Percentiles rank a stretch among this genome's conserved stretches.
Conservation (phyloP, 2,113 vertebrate genomes). For the Regulus satrapa region DNA sequence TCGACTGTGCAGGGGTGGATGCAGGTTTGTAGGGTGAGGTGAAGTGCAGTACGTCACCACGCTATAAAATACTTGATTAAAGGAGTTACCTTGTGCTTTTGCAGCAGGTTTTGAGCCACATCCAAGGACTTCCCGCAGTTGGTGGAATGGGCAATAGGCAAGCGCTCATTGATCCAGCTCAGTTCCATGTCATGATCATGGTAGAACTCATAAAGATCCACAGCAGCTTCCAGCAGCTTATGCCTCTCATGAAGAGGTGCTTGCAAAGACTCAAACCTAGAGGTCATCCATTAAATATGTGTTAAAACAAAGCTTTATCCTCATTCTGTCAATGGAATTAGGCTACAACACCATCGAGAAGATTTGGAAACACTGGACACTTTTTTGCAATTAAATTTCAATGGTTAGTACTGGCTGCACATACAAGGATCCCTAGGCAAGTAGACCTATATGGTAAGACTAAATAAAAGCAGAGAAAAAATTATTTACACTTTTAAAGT, state of each 20-base stretch:
- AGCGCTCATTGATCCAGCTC: conserved; percentile 81
- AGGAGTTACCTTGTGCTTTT: conserved; percentile 81
- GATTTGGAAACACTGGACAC: neutral
- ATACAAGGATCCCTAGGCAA: neutral
- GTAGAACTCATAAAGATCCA: conserved; percentile 79
- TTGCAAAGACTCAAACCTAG: conserved; percentile 85
- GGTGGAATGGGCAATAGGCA: conserved; percentile 62
- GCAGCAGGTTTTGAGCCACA: conserved; percentile 72
- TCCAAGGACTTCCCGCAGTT: conserved; percentile 70
- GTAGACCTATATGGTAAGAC: neutral
- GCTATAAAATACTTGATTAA: neutral
- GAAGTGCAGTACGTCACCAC: neutral
- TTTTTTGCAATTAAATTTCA: neutral
- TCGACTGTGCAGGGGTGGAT: neutral
- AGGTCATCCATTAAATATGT: neutral
- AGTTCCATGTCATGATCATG: conserved; percentile 80
- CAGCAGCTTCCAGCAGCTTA: conserved; percentile 75
- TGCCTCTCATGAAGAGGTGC: conserved; percentile 70
- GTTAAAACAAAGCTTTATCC: neutral
- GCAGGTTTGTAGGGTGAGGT: neutral
- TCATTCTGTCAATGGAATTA: neutral
- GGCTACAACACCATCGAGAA: neutral
- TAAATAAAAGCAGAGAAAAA: neutral
- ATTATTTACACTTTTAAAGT: neutral
- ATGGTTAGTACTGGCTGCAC: neutral